Base-by-base conservation (phyloP, 2,888 invertebrate genomes). In the Tetramorium bicarinatum region DNA sequence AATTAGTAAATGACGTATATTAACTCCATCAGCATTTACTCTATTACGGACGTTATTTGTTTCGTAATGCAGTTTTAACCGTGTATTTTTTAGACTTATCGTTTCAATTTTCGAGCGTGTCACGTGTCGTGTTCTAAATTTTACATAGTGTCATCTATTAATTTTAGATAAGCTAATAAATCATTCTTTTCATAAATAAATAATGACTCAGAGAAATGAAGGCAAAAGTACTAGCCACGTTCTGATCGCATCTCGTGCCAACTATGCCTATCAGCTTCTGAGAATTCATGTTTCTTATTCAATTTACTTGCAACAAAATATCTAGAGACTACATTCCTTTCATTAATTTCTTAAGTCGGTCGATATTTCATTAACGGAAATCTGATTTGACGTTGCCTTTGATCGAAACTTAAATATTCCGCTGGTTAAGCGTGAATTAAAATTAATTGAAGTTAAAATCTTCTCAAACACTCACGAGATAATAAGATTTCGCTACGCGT, bases 381-480 rank as follows among this genome's bases (percentile, higher is more conserved):
- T 41, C 13, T 54, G 54, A 56, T 54, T 44, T 29, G 1, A 67
- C 25, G n/a, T 1, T 54, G 13, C n/a, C 18, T 44, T 21, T n/a
- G 1, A 9, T 34, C 18, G 9, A 69, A 77, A 56, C 67, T 67
- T 77, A 56, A 67, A 54, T 54, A 67, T 44, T 25, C 13, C 15
- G 25, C 52, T 8, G 44, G 29, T 56, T 29, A n/a, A 21, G 8
- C 13, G 9, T 6, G 15, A 77, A 66, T n/a, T 66, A 67, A 67
- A 77, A 13, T 54, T 77, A 67, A 59, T 4, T 66, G 1, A 67
- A 77, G 34, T 49, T 76, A 7, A 59, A 44, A 25, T 44, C n/a
- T 44, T n/a, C 52, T 29, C 15, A 15, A 41, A 21, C 25, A 13
- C 7, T 34, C 18, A 18, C n/a, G 38, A 41, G 18, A 41, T 41